Evolutionary conservation across 1,140 invertebrate genomes (phyloP).

Genomic region (Leptonema lineaticorne): DNA sequence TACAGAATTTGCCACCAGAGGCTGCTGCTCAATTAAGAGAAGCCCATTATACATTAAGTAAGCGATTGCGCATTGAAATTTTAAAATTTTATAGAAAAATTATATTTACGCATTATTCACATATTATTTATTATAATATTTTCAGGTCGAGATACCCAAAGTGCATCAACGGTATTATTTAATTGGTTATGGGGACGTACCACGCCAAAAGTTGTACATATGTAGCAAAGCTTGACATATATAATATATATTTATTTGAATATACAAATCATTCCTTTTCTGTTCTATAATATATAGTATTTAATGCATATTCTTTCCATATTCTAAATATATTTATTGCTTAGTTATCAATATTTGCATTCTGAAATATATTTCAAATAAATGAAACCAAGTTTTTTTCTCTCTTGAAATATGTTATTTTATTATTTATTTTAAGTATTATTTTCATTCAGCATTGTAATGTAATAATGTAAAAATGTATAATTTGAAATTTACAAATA

Average conservation of each 20-base stretch:
- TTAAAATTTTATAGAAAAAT: background rate
- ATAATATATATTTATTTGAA: slow-evolving; percentile 13
- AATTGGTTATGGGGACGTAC: slow-evolving; percentile 76
- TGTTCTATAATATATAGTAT: too few species aligned
- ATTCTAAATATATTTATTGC: too few species aligned
- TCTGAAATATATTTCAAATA: too few species aligned
- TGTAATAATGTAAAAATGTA: too few species aligned
- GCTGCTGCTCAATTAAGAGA: slow-evolving; percentile 66
- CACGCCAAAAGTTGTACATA: slow-evolving; percentile 56
- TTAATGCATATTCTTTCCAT: too few species aligned
- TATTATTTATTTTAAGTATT: too few species aligned
- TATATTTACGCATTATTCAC: slow-evolving; percentile 14
- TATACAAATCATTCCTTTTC: slow-evolving; percentile 3
- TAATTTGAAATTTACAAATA: too few species aligned
- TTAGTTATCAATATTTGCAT: too few species aligned
- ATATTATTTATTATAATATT: slow-evolving; percentile 37
- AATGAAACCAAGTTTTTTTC: too few species aligned
- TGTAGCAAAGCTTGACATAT: slow-evolving; percentile 27
- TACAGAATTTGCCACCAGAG: slow-evolving; percentile 66
- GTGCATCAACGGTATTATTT: slow-evolving; percentile 71
- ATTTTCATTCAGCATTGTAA: too few species aligned
- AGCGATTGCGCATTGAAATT: too few species aligned
- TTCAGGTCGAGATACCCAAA: slow-evolving; percentile 72
- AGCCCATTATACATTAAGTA: slow-evolving; percentile 71
- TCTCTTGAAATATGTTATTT: too few species aligned